A percentile compares a stretch with the other conserved stretches of the same genome.
Evolutionary conservation across 1,140 invertebrate genomes (phyloP).

Genomic region (Lepidurus arcticus): DNA sequence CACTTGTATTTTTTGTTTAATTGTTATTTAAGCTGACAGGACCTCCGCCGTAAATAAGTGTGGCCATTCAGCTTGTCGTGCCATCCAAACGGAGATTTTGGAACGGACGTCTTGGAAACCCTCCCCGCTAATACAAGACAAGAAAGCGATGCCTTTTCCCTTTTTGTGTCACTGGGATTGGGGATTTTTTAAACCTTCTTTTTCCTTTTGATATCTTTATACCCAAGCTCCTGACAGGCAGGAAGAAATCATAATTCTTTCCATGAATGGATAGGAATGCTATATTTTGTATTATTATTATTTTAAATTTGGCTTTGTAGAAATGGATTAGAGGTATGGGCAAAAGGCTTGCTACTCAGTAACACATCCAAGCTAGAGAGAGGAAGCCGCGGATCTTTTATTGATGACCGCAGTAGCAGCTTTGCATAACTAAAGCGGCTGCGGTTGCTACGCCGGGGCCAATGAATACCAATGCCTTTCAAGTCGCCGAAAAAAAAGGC

Average conservation of each 20-base stretch:
- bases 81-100: neutral
- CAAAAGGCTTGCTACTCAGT: neutral
- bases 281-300: neutral
- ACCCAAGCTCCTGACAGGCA: no score
- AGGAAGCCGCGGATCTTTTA: constrained; percentile 14
- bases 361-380: neutral
- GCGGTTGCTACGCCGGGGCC: neutral
- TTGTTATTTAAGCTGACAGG: constrained; percentile 19
- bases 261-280: neutral
- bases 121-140: neutral
- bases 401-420: constrained; percentile 14
- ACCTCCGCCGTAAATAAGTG: neutral
- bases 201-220: no score
- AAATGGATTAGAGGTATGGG: neutral
- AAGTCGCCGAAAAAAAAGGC: neutral
- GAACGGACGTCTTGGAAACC: neutral
- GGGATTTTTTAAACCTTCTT: neutral
- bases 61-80: neutral
- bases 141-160: constrained; percentile 1
- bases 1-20: constrained; percentile 20
- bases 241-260: neutral
- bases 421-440: constrained; percentile 9
- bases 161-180: neutral
- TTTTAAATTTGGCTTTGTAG: neutral
- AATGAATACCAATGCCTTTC: constrained; percentile 10